These are phyloP conservation scores for Nothoprocta perdicaria DNA, from an alignment of 2,113 vertebrate genomes.

Conservation along the genomic window DNA sequence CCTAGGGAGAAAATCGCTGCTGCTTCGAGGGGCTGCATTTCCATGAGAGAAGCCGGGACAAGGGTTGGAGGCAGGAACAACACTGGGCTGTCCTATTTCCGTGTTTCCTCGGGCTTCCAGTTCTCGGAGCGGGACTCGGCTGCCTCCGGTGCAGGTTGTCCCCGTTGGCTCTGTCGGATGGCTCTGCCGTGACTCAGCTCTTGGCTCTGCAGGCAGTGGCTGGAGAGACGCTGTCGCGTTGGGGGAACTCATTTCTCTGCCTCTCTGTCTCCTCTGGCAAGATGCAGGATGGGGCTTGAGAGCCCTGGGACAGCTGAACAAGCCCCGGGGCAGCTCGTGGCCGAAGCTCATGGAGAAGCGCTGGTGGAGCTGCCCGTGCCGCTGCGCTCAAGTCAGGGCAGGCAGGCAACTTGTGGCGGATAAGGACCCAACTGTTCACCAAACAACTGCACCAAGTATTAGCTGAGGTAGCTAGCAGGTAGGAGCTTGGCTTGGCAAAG, in stretches of 20 bases:
- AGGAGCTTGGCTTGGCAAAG: background rate
- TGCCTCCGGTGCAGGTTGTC: background rate
- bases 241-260: background rate
- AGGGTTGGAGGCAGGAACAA: background rate
- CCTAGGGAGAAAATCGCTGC: background rate
- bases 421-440: background rate
- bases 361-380: background rate
- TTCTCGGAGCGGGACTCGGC: background rate
- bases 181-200: background rate
- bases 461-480: background rate
- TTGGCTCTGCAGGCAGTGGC: background rate
- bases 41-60: background rate
- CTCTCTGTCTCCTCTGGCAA: background rate
- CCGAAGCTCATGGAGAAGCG: fast-evolving
- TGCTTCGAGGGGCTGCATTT: background rate
- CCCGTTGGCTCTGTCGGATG: background rate
- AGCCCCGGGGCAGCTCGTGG: background rate
- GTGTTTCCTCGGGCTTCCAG: background rate
- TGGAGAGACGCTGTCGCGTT: background rate
- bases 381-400: background rate
- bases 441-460: background rate
- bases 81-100: background rate
- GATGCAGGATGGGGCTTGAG: background rate
- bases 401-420: background rate
- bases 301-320: background rate